A percentile compares a stretch with the other conserved stretches of the same genome.
phyloP scores from a whole-genome alignment of 2,797 vertebrate species.

The Phrynocephalus vlangalii region DNA sequence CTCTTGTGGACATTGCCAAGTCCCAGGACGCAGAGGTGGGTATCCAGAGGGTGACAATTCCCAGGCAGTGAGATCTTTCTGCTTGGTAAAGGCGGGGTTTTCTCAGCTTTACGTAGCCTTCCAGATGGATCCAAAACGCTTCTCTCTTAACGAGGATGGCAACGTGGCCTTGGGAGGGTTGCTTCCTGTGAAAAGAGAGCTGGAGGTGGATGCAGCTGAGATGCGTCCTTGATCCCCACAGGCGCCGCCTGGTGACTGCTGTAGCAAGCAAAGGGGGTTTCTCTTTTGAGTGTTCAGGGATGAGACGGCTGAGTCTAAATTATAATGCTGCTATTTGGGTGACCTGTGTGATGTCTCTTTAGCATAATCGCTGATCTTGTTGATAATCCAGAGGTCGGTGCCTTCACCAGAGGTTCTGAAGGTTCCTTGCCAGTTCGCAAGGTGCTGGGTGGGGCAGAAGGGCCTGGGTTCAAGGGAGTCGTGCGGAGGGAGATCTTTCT shows the following conservation, averaged over 20 bases:
- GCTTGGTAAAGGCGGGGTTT: background rate
- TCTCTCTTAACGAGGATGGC: background rate
- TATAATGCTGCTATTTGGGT: background rate
- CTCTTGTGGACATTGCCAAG: slow-evolving; percentile 95
- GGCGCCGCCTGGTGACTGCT: too few species aligned
- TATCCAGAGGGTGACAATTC: accelerated
- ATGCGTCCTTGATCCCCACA: background rate
- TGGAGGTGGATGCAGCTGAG: background rate
- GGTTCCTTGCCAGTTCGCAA: too few species aligned
- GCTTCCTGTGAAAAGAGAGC: background rate
- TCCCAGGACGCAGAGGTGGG: slow-evolving; percentile 97
- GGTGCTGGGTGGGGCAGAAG: background rate
- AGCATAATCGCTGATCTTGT: background rate
- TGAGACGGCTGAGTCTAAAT: background rate
- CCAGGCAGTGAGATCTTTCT: background rate
- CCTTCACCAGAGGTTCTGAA: background rate
- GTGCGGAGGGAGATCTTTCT: background rate
- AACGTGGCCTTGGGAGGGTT: background rate
- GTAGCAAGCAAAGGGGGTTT: background rate
- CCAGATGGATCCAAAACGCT: background rate
- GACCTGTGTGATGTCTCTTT: background rate
- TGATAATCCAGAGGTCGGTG: background rate
- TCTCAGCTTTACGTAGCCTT: too few species aligned
- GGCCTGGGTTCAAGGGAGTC: background rate
- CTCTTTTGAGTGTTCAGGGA: background rate